A percentile compares a stretch with the other conserved stretches of the same genome.
Conservation (phyloP, 2,888 invertebrate species). For the Plebejus anna region DNA sequence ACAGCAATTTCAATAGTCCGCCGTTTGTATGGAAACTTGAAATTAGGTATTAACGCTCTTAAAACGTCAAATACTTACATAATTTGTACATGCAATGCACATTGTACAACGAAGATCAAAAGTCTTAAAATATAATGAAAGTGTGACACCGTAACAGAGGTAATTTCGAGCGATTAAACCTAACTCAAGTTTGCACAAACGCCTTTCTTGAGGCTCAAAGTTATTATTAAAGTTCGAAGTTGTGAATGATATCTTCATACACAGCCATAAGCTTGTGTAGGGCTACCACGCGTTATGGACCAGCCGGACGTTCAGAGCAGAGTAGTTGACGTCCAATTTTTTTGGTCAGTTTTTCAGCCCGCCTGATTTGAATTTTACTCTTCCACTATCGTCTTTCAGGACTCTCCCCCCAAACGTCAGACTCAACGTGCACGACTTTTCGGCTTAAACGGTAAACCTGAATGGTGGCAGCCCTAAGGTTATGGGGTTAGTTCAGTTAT, state of each 20-base stretch:
- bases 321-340: neutral
- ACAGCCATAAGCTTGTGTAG: constrained; percentile 10
- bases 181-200: constrained; percentile 12
- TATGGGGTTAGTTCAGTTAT: constrained; percentile 38
- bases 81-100: no score
- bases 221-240: constrained; percentile 26
- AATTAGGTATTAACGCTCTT: no score
- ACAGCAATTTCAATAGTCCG: no score
- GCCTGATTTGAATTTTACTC: neutral
- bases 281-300: neutral
- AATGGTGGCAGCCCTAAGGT: constrained; percentile 21
- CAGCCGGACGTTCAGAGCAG: neutral
- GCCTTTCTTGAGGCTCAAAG: constrained; percentile 22
- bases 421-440: neutral
- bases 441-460: neutral
- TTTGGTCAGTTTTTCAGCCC: neutral
- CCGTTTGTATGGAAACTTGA: no score
- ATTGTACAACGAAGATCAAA: neutral
- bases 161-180: constrained; percentile 6
- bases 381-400: neutral
- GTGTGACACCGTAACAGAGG: neutral
- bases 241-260: constrained; percentile 23
- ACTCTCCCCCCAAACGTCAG: neutral
- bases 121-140: neutral
- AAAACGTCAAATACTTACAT: no score